A percentile compares a stretch with the other conserved stretches of the same genome.
Conservation (phyloP, 2,888 invertebrate genomes). For the Pterostichus niger region DNA sequence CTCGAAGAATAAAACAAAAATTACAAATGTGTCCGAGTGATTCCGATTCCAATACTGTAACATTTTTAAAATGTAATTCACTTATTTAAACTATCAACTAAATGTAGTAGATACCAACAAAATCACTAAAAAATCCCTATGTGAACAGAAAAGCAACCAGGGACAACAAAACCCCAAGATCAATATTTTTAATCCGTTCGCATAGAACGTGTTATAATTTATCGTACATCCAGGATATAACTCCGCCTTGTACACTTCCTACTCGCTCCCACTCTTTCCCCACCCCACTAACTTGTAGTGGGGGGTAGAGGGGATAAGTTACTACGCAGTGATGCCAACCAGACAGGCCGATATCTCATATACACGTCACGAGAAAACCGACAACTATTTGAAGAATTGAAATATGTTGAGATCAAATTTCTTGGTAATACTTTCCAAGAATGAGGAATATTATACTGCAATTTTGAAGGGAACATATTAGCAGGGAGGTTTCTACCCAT, state of each 20-base stretch:
- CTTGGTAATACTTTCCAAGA: neutral
- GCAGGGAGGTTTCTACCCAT: too few relatives aligned
- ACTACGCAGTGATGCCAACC: neutral
- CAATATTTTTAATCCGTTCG: constrained; percentile 45
- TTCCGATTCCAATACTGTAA: too few relatives aligned
- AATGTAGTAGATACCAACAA: neutral
- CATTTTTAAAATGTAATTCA: too few relatives aligned
- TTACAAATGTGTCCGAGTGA: too few relatives aligned
- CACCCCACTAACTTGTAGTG: neutral
- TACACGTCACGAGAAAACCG: neutral
- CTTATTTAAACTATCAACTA: neutral
- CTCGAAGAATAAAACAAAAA: too few relatives aligned
- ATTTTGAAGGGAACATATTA: too few relatives aligned
- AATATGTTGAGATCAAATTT: neutral
- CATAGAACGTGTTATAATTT: constrained; percentile 33
- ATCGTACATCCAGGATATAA: constrained; percentile 5
- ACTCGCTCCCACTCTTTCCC: neutral
- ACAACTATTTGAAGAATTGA: constrained; percentile 11
- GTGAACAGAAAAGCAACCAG: neutral
- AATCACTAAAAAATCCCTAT: neutral
- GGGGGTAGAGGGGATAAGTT: neutral
- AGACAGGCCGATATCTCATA: constrained; percentile 7
- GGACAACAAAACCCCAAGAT: neutral
- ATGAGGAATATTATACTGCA: neutral
- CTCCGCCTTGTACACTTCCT: neutral